phyloP scores from a whole-genome alignment of 2,797 vertebrate genomes.

The Simalia tracyae region DNA sequence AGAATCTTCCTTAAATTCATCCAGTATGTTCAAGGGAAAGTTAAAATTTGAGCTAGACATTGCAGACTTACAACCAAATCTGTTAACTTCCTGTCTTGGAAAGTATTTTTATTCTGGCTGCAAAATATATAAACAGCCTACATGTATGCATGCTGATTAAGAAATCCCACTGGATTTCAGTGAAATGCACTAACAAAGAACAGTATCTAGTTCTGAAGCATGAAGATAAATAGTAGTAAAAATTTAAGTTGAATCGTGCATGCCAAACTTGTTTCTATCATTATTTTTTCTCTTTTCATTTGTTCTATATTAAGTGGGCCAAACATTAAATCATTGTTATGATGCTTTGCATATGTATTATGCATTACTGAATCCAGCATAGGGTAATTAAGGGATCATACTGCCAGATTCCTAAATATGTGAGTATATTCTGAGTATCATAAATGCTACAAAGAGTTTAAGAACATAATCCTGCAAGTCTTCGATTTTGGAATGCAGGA shows the following conservation, averaged over 20 bases:
- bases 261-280: neutral
- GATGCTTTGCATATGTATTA: neutral
- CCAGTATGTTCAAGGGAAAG: neutral
- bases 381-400: neutral
- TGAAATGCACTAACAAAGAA: neutral
- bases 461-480: neutral
- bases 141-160: neutral
- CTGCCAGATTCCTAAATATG: neutral
- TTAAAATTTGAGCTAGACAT: neutral
- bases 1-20: neutral
- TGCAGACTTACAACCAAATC: neutral
- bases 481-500: slow-evolving; percentile 41
- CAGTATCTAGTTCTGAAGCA: neutral
- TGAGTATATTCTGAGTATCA: neutral
- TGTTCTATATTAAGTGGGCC: neutral
- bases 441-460: neutral
- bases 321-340: neutral
- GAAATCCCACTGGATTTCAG: neutral
- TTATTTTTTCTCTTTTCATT: neutral
- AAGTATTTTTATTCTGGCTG: neutral
- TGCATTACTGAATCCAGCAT: neutral
- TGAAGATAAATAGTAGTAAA: neutral
- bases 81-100: neutral
- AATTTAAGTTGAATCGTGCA: neutral
- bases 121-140: neutral